phyloP scores from a whole-genome alignment of 2,888 invertebrate genomes.

The Tetheella fluctuosa region DNA sequence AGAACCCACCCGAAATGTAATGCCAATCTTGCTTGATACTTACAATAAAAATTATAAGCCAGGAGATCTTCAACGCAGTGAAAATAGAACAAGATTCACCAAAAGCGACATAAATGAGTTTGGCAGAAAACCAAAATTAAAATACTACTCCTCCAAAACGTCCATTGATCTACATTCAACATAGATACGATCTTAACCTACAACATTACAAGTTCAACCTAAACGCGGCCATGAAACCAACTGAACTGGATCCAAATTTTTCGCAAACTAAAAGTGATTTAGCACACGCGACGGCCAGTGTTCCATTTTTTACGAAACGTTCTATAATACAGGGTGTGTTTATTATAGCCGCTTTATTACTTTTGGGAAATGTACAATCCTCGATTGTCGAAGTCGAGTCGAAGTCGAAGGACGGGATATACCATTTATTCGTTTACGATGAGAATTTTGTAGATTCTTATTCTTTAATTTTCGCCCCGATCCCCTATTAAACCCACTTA shows the following conservation, averaged over 20 bases:
- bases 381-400: too few relatives aligned
- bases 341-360: not conserved
- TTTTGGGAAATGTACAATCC: too few relatives aligned
- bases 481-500: too few relatives aligned
- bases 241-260: not conserved
- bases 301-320: not conserved
- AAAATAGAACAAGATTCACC: too few relatives aligned
- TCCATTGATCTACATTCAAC: not conserved
- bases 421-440: not conserved
- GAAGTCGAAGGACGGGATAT: too few relatives aligned
- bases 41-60: too few relatives aligned
- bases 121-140: not conserved
- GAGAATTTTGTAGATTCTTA: too few relatives aligned
- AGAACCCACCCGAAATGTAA: too few relatives aligned
- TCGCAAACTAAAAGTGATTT: slow-evolving; percentile 8
- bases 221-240: slow-evolving; percentile 3
- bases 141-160: not conserved
- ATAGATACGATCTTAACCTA: not conserved
- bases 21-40: too few relatives aligned
- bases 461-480: too few relatives aligned
- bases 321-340: not conserved
- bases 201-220: not conserved
- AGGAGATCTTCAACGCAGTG: too few relatives aligned
- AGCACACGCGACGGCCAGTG: not conserved
- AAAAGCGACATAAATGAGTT: too few relatives aligned